Evolutionary conservation across 2,888 invertebrate species (phyloP).

Genomic region (Aelia acuminata): DNA sequence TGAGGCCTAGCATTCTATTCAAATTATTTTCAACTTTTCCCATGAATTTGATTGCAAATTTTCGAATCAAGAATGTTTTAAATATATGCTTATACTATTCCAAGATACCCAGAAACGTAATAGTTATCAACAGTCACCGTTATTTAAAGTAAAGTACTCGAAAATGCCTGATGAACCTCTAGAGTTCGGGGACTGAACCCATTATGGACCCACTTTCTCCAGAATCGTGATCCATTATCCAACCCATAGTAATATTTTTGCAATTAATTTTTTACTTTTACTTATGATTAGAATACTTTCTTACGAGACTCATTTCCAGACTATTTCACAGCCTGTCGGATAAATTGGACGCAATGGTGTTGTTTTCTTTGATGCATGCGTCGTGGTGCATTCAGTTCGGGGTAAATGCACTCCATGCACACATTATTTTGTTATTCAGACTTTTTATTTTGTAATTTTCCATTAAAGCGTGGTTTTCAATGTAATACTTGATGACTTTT

Average conservation of each 20-base stretch:
- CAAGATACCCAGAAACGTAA: not conserved
- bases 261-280: slow-evolving; percentile 38
- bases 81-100: too few relatives aligned
- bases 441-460: not conserved
- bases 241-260: slow-evolving; percentile 5
- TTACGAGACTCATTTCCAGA: not conserved
- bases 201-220: slow-evolving; percentile 30
- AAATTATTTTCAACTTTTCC: too few relatives aligned
- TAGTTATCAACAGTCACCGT: not conserved
- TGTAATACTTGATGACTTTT: not conserved
- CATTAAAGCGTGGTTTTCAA: not conserved
- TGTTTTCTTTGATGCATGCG: not conserved
- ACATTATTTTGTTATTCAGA: not conserved
- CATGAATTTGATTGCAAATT: too few relatives aligned
- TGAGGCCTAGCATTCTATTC: too few relatives aligned
- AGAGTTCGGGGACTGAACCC: not conserved
- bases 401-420: not conserved
- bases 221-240: not conserved
- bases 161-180: not conserved
- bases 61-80: too few relatives aligned
- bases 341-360: not conserved
- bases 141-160: not conserved
- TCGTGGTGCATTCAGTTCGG: not conserved
- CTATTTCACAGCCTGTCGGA: not conserved
- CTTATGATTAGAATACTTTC: slow-evolving; percentile 21